A percentile compares a stretch with the other conserved stretches of the same genome.
Evolutionary conservation across 1,140 invertebrate genomes (phyloP).

Genomic region (Macrobrachium nipponense): DNA sequence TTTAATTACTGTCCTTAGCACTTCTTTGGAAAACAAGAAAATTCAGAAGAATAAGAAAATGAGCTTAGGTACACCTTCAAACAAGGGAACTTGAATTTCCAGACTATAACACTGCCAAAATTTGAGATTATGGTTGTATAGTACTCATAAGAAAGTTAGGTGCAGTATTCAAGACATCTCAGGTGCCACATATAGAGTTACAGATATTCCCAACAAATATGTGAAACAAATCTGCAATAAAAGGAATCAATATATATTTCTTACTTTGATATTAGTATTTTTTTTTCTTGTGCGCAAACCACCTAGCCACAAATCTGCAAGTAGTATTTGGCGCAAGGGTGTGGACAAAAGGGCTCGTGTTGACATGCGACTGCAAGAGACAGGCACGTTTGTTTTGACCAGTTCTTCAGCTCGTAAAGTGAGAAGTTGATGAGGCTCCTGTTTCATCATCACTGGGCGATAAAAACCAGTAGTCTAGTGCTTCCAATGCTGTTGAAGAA

Average conservation of each 20-base stretch:
- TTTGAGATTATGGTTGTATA: too few species aligned
- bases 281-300: constrained; percentile 95
- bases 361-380: constrained; percentile 94
- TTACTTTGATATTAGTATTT: constrained; percentile 93
- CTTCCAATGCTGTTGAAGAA: constrained; percentile 79
- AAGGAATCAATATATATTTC: not conserved
- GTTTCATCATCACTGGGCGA: constrained; percentile 94
- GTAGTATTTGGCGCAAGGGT: constrained; percentile 96
- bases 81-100: too few species aligned
- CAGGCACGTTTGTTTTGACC: constrained; percentile 97
- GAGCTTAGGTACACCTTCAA: too few species aligned
- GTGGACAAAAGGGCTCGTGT: constrained; percentile 90
- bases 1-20: too few species aligned
- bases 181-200: too few species aligned
- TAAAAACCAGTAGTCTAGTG: constrained; percentile 97
- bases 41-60: too few species aligned
- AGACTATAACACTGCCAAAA: too few species aligned
- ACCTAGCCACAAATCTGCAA: constrained; percentile 99
- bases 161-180: too few species aligned
- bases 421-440: constrained; percentile 90
- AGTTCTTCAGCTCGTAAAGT: constrained; percentile 97
- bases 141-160: too few species aligned
- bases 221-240: not conserved
- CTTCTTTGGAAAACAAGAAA: too few species aligned
- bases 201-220: too few species aligned